phyloP scores from a whole-genome alignment of 2,113 vertebrate genomes.

The Pleuronectes platessa region DNA sequence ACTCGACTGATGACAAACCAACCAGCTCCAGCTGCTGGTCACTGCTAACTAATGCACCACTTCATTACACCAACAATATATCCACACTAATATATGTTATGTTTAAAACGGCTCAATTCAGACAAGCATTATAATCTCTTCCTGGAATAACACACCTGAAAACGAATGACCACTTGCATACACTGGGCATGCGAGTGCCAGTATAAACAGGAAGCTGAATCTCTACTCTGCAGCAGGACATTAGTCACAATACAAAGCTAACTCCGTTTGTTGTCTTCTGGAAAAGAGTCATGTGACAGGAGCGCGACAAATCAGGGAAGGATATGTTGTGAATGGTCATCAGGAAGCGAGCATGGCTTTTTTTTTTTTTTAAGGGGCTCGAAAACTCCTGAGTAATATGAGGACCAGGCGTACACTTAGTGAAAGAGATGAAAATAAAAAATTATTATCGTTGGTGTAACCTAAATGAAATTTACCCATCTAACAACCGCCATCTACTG shows the following conservation, averaged over 20 bases:
- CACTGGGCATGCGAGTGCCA: not conserved
- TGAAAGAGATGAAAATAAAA: not conserved
- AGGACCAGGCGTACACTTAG: not conserved
- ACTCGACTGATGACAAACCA: no score
- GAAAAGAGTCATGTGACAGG: not conserved
- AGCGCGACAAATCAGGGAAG: no score
- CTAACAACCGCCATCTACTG: slow-evolving; percentile 42
- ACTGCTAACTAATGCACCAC: not conserved
- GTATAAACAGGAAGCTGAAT: no score
- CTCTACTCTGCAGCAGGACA: no score
- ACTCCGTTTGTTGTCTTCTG: not conserved
- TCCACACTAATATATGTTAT: no score
- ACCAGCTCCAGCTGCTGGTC: not conserved
- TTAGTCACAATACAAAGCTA: not conserved
- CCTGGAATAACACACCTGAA: no score
- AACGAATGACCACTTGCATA: not conserved
- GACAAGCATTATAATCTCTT: not conserved
- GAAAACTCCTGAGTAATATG: not conserved
- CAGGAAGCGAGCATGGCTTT: not conserved
- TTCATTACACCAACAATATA: no score
- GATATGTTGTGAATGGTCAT: not conserved
- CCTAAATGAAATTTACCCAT: no score
- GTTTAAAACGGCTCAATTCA: not conserved
- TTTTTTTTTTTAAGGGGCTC: not conserved
- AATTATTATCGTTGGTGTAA: no score